phyloP scores from a whole-genome alignment of 2,888 invertebrate species.

The Brachylomia viminalis region DNA sequence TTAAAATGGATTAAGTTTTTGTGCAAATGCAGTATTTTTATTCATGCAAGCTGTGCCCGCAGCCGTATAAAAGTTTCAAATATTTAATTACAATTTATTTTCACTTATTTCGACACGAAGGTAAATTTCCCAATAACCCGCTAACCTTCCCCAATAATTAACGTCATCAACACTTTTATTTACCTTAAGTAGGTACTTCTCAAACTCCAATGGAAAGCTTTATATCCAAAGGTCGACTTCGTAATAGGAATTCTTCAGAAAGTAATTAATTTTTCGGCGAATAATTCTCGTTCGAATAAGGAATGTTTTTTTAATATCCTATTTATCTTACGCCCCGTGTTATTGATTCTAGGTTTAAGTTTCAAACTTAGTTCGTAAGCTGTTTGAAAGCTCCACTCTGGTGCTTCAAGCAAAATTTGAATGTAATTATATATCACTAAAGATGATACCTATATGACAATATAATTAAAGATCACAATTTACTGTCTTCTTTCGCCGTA shows the following conservation, averaged over 20 bases:
- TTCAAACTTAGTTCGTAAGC: conserved; percentile 33
- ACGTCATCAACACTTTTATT: conserved; percentile 34
- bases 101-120: neutral
- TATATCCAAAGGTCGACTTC: conserved; percentile 62
- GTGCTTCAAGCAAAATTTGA: conserved; percentile 9
- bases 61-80: neutral
- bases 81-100: neutral
- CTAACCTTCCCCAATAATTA: conserved; percentile 28
- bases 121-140: too few species aligned
- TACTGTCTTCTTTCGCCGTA: neutral
- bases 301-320: conserved; percentile 78
- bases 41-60: neutral
- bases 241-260: conserved; percentile 78
- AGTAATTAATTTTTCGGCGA: conserved; percentile 81
- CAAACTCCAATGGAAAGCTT: conserved; percentile 61
- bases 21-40: conserved; percentile 1
- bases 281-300: conserved; percentile 72
- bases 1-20: conserved; percentile 22
- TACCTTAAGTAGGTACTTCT: conserved; percentile 47
- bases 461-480: neutral
- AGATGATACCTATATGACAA: too few species aligned
- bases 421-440: too few species aligned
- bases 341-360: conserved; percentile 59
- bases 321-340: conserved; percentile 69
- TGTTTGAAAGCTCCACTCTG: conserved; percentile 36